phyloP scores from a whole-genome alignment of 53 echinoderm and acorn worm species.

The Apostichopus leukothele region DNA sequence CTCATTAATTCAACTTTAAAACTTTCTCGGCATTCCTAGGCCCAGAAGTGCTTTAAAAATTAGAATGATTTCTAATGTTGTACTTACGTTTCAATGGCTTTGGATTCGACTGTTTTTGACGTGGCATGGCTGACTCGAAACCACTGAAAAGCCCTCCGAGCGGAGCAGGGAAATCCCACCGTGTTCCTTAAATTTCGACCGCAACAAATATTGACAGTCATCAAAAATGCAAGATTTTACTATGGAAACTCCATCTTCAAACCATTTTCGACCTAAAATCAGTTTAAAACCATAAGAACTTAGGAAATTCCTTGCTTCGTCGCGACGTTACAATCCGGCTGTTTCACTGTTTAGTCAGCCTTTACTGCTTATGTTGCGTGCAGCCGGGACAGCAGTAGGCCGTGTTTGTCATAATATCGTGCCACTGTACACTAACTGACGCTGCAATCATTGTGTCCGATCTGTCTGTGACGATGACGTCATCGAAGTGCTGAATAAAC shows the following conservation, averaged over 20 bases:
- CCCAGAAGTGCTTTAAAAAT: background rate
- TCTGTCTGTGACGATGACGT: conserved; percentile 34
- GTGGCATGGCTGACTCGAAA: conserved; percentile 74
- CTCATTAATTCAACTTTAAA: background rate
- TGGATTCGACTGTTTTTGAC: conserved; percentile 99
- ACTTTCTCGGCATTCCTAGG: background rate
- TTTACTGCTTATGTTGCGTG: background rate
- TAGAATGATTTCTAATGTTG: background rate
- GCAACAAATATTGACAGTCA: conserved; percentile 22
- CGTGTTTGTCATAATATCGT: conserved; percentile 33
- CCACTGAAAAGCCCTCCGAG: conserved; percentile 46
- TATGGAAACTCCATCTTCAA: background rate
- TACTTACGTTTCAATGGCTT: conserved; percentile 90
- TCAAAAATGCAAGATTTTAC: background rate
- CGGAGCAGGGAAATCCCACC: conserved; percentile 40
- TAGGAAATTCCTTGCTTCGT: conserved; percentile 25
- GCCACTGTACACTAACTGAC: background rate
- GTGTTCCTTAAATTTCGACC: conserved; percentile 15
- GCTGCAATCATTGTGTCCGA: background rate
- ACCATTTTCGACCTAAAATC: background rate
- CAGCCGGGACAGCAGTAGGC: background rate
- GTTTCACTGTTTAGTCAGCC: background rate
- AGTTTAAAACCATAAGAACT: background rate
- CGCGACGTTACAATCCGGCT: background rate
- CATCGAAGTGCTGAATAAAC: conserved; percentile 22